Base-by-base conservation (phyloP, 2,888 invertebrate species). In the Caradrina kadenii region DNA sequence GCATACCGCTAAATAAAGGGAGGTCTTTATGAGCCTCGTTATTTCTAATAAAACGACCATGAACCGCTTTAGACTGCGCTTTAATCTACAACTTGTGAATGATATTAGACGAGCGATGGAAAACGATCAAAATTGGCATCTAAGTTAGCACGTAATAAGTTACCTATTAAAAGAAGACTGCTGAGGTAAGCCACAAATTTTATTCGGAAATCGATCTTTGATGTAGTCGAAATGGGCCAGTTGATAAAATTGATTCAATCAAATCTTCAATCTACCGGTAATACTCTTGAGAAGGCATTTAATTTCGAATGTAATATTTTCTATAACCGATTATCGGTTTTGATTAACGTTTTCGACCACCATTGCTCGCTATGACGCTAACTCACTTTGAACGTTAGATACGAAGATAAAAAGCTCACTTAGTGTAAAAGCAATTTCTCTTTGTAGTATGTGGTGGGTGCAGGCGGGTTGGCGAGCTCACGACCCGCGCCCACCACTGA, bases 361-460 rank as follows among this genome's bases (percentile, higher is more conserved):
- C 52, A 45, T 6, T 19, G 39, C 26, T 69, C 26, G n/a, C 49
- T 68, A 55, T 52, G 49, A 45, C 39, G 56, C 50, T 76, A 77
- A 81, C 61, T 73, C 66, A 67, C 45, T 79, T 75, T 45, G 64
- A 59, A 58, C 66, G 42, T 63, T 68, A 64, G 71, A 73, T 79
- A 66, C 42, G 55, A 73, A 69, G 77, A 80, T 77, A 76, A 76
- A 77, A 79, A 59, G 76, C 15, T 73, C 67, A 66, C 72, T 85
- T 72, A 73, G 68, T 56, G 68, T 79, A 76, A 85, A 83, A 83
- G 77, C 76, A 79, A 78, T 82, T 79, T 81, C 74, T 79, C 82
- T 78, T 75, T 79, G 79, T 83, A 69, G 69, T 68, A 48, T 70
- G 73, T 79, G 72, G 88, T 86, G 84, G 86, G 85, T 76, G 85